A percentile compares a stretch with the other conserved stretches of the same genome.
phyloP scores from a whole-genome alignment of 1,140 invertebrate species.

The Drosophila lacertosa region DNA sequence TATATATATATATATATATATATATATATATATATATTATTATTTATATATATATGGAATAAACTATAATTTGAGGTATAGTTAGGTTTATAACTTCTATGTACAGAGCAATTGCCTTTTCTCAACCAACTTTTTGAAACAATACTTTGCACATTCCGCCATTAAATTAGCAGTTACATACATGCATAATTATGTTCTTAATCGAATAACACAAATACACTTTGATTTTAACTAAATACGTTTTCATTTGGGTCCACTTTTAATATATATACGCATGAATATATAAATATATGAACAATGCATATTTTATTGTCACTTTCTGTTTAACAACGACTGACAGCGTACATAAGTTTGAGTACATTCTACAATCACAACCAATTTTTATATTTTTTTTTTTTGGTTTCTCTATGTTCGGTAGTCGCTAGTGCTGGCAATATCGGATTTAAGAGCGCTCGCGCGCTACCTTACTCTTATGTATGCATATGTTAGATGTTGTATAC shows the following conservation, averaged over 20 bases:
- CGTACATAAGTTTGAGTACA: neutral
- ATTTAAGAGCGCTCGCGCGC: constrained; percentile 45
- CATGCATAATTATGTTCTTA: neutral
- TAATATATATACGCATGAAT: constrained; percentile 2
- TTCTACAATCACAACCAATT: neutral
- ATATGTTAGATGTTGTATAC: constrained; percentile 48
- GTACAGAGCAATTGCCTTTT: constrained; percentile 6
- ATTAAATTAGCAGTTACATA: neutral
- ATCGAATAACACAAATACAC: constrained; percentile 2
- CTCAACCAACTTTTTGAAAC: neutral
- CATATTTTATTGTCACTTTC: constrained; percentile 1
- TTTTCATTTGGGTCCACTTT: constrained; percentile 1
- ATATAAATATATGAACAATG: neutral
- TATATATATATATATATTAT: neutral
- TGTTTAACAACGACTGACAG: neutral
- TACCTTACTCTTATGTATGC: constrained; percentile 32
- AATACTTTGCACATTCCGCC: constrained; percentile 2
- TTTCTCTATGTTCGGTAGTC: constrained; percentile 14
- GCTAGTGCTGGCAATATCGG: constrained; percentile 22
- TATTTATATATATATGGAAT: neutral
- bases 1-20: neutral
- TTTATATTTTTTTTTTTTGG: constrained; percentile 8
- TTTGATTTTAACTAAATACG: neutral
- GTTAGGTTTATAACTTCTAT: neutral
- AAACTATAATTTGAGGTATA: no score